Conservation (phyloP, 2,797 vertebrate species). For the Gouania willdenowi region DNA sequence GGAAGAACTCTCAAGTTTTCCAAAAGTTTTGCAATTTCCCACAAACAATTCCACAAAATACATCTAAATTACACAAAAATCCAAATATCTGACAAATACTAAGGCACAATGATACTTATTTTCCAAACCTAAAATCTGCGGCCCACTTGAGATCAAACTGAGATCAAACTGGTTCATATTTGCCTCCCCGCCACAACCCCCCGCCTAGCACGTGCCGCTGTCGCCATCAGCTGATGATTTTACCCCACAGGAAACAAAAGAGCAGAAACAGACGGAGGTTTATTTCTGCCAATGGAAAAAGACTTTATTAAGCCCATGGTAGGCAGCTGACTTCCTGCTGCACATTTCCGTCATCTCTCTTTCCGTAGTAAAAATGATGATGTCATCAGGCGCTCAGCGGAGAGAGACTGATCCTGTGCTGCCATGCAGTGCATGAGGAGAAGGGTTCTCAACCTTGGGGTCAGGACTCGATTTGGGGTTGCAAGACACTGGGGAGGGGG, state of each 20-base stretch:
- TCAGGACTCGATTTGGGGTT: constrained; percentile 45
- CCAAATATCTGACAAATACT: no score
- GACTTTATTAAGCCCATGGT: constrained; percentile 60
- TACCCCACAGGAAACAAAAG: constrained; percentile 23
- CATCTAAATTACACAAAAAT: no score
- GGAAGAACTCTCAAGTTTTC: no score
- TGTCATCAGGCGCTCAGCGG: constrained; percentile 70
- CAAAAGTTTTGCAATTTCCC: no score
- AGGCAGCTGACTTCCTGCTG: constrained; percentile 55
- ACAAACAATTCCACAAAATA: no score
- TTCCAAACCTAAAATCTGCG: no score
- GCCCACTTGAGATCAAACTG: no score
- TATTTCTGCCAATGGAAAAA: constrained; percentile 72
- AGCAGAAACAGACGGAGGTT: constrained; percentile 54
- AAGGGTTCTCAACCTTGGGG: constrained; percentile 20
- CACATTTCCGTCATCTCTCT: constrained; percentile 67
- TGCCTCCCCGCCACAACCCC: no score
- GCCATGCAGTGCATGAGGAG: constrained; percentile 21
- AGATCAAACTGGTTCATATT: no score
- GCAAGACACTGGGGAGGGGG: constrained; percentile 32
- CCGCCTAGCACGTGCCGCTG: no score
- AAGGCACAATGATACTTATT: no score
- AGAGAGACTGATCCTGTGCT: constrained; percentile 17
- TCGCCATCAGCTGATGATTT: constrained; percentile 33
- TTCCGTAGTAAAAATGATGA: constrained; percentile 75